Conservation (phyloP, 2,797 vertebrate species). For the Hirundo rustica region DNA sequence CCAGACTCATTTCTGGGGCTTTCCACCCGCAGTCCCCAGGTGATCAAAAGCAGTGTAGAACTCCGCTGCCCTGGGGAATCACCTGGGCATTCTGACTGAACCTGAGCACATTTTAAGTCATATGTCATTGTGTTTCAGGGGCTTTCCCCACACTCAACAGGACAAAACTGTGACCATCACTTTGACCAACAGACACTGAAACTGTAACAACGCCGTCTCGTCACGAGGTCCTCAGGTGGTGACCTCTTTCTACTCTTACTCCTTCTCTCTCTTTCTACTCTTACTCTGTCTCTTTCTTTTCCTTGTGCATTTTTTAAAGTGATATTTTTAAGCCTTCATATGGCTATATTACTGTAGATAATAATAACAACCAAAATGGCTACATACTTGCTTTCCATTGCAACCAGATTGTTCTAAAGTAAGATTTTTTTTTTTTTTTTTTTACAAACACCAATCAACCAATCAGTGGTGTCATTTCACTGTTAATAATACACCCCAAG, state of each 20-base stretch:
- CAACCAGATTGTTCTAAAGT: background rate
- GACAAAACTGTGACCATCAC: rapidly evolving
- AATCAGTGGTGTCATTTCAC: background rate
- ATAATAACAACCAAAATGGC: background rate
- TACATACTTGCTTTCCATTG: background rate
- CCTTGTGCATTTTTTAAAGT: background rate
- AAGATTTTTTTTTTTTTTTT: background rate
- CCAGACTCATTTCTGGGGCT: background rate
- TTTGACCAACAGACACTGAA: background rate
- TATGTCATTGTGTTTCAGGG: rapidly evolving
- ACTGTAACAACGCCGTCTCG: background rate
- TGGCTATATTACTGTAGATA: background rate
- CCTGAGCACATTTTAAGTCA: background rate
- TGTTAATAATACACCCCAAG: rapidly evolving
- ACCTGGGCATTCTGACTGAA: background rate
- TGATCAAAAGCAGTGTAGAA: rapidly evolving
- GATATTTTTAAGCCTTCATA: background rate
- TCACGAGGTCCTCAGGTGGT: rapidly evolving
- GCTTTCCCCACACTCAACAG: rapidly evolving
- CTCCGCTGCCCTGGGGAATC: background rate
- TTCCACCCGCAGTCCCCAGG: background rate
- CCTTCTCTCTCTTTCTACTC: background rate
- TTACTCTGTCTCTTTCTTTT: background rate
- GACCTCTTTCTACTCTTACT: background rate
- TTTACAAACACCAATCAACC: background rate